phyloP scores from a whole-genome alignment of 2,888 invertebrate species.

The Dastarcus helophoroides region DNA sequence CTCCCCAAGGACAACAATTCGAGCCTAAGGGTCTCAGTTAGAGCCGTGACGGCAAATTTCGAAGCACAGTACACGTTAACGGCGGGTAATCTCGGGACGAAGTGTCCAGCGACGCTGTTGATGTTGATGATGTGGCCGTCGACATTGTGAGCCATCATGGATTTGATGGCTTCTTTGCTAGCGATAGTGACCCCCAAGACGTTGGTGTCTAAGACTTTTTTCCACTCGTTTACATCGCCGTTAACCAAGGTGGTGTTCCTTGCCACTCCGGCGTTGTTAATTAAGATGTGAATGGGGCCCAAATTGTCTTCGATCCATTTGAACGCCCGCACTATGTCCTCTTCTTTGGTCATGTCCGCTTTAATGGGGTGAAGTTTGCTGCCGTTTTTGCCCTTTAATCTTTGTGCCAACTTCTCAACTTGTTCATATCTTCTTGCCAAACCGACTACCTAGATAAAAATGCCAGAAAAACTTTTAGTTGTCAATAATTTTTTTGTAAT shows the following conservation, averaged over 20 bases:
- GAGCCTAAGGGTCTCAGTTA: conserved; percentile 14
- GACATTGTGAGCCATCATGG: conserved; percentile 21
- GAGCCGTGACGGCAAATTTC: conserved; percentile 18
- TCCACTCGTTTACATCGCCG: conserved; percentile 21
- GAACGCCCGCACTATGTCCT: conserved; percentile 13
- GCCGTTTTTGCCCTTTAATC: no score
- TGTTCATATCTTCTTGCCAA: no score
- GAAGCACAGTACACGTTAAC: conserved; percentile 18
- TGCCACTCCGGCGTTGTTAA: conserved; percentile 16
- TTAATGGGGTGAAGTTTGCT: conserved; percentile 9
- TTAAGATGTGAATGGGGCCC: conserved; percentile 14
- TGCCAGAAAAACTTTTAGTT: no score
- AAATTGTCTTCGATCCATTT: conserved; percentile 13
- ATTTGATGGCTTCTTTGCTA: conserved; percentile 23
- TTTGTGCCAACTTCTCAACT: no score
- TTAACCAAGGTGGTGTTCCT: conserved; percentile 11
- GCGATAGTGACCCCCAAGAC: conserved; percentile 19
- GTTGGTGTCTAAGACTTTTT: conserved; percentile 21
- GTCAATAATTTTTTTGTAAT: no score
- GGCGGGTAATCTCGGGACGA: conserved; percentile 17
- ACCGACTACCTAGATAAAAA: no score
- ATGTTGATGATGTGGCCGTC: conserved; percentile 27
- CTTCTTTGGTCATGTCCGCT: conserved; percentile 13
- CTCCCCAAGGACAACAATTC: conserved; percentile 12
- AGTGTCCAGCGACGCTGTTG: conserved; percentile 24